These are phyloP conservation scores for Pseudopodoces humilis DNA, from an alignment of 2,113 vertebrate species.

Conservation along the genomic window DNA sequence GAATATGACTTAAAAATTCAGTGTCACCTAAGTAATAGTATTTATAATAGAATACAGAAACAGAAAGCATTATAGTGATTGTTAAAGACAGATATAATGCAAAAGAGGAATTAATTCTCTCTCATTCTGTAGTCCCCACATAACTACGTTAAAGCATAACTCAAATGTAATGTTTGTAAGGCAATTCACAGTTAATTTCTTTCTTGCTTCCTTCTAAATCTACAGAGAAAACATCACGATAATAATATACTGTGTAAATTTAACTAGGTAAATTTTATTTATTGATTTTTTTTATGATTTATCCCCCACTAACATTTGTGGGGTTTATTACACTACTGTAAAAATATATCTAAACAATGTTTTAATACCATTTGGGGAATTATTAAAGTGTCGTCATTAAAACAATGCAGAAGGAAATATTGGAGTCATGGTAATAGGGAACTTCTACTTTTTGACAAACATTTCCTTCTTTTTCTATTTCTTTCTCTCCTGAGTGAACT, in stretches of 20 bases:
- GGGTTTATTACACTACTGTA: not conserved
- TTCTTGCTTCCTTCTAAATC: not conserved
- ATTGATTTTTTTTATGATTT: not conserved
- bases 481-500: not conserved
- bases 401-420: not conserved
- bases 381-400: not conserved
- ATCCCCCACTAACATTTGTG: not conserved
- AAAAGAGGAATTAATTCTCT: not conserved
- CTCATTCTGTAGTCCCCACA: not conserved
- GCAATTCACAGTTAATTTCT: not conserved
- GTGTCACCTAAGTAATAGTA: not conserved
- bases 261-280: not conserved
- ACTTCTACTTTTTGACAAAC: not conserved
- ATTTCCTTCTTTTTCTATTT: not conserved
- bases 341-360: not conserved
- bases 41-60: not conserved
- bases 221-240: not conserved
- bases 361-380: not conserved
- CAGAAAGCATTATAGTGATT: not conserved
- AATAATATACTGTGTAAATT: not conserved
- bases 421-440: not conserved
- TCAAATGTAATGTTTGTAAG: not conserved
- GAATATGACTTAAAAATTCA: not conserved
- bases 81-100: not conserved
- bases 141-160: not conserved